phyloP scores from a whole-genome alignment of 2,888 invertebrate genomes.

The Morpho deidamia region DNA sequence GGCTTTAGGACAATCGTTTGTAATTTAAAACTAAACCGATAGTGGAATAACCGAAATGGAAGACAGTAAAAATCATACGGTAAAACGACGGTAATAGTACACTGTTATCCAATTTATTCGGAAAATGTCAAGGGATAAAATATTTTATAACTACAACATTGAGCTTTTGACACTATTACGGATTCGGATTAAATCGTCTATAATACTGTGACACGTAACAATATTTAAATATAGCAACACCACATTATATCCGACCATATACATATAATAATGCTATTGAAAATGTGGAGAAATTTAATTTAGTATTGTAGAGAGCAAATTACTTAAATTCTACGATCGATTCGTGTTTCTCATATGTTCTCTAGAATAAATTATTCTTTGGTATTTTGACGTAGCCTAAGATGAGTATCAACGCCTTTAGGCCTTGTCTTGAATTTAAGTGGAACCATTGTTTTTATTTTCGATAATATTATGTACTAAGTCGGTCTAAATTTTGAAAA shows the following conservation, averaged over 20 bases:
- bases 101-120: conserved; percentile 3
- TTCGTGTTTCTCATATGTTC: conserved; percentile 4
- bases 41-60: conserved; percentile 30
- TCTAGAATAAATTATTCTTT: conserved; percentile 18
- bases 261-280: not conserved
- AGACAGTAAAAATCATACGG: conserved; percentile 36
- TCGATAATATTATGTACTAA: not conserved
- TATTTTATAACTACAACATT: conserved; percentile 45
- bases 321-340: not conserved
- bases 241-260: conserved; percentile 19
- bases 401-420: conserved; percentile 8
- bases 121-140: conserved; percentile 20
- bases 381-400: conserved; percentile 14
- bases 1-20: conserved; percentile 18
- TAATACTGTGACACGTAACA: conserved; percentile 56
- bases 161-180: conserved; percentile 66
- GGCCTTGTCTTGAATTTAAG: conserved; percentile 6
- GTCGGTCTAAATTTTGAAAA: not conserved
- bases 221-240: conserved; percentile 32
- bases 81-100: conserved; percentile 2
- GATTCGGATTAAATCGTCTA: conserved; percentile 49
- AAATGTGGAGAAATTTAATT: not conserved
- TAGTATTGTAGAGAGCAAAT: conserved; percentile 7
- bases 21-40: not conserved
- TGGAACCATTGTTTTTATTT: not conserved